Evolutionary conservation across 2,113 vertebrate species (phyloP).

Genomic region (Lophochroa leadbeateri): DNA sequence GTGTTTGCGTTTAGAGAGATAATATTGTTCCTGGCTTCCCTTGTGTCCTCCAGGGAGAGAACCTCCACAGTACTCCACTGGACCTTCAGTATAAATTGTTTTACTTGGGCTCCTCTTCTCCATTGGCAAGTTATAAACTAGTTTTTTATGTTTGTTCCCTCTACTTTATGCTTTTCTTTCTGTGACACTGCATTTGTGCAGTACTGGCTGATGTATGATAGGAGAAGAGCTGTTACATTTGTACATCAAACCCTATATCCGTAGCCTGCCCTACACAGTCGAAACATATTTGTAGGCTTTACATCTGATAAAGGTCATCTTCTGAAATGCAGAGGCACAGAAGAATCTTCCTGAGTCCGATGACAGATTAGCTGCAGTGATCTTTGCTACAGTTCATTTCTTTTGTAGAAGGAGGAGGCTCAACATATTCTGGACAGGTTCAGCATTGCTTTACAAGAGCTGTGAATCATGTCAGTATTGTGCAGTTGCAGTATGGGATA

Average conservation of each 20-base stretch:
- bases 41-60: neutral
- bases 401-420: neutral
- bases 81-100: neutral
- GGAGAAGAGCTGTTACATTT: neutral
- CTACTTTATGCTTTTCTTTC: neutral
- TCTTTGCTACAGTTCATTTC: conserved; percentile 7
- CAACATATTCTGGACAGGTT: neutral
- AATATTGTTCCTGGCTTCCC: neutral
- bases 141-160: neutral
- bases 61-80: neutral
- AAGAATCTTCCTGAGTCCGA: conserved; percentile 2
- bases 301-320: conserved; percentile 45
- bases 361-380: conserved; percentile 2
- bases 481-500: neutral
- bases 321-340: conserved; percentile 28
- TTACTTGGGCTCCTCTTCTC: neutral
- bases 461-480: neutral
- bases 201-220: neutral
- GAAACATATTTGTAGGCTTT: conserved; percentile 9
- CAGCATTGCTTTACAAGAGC: neutral
- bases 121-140: neutral
- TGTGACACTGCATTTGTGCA: neutral
- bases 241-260: neutral
- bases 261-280: neutral
- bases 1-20: neutral